These are phyloP conservation scores for Gallinago jamesoni DNA, from an alignment of 2,113 vertebrate genomes.

Conservation along the genomic window DNA sequence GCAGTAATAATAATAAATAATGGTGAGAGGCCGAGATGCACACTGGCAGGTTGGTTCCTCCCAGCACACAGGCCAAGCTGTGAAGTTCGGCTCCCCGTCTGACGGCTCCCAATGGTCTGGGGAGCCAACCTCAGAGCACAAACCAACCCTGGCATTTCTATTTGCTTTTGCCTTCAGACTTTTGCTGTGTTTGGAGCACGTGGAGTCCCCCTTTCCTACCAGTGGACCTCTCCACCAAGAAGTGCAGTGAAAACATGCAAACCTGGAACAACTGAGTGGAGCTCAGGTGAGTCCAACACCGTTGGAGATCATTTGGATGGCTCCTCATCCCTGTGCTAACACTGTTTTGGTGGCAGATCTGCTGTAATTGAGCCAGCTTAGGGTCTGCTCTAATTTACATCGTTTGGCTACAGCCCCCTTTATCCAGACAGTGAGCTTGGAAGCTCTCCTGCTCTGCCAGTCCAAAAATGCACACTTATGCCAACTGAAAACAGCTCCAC, in stretches of 20 bases:
- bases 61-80: background rate
- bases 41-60: background rate
- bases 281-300: background rate
- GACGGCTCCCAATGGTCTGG: fast-evolving
- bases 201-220: background rate
- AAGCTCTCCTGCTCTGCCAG: background rate
- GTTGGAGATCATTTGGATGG: background rate
- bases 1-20: background rate
- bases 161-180: background rate
- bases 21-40: background rate
- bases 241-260: background rate
- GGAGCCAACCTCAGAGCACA: background rate
- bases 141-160: background rate
- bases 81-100: background rate
- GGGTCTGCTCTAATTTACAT: constrained; percentile 5
- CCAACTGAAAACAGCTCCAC: background rate
- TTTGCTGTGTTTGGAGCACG: background rate
- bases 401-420: background rate
- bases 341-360: background rate
- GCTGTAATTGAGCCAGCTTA: background rate
- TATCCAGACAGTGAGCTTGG: background rate
- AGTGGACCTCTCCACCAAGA: background rate
- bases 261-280: background rate
- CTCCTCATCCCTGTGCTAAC: background rate
- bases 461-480: background rate